Evolutionary conservation across 2,113 vertebrate genomes (phyloP).

Genomic region (Dicerorhinus sumatrensis): DNA sequence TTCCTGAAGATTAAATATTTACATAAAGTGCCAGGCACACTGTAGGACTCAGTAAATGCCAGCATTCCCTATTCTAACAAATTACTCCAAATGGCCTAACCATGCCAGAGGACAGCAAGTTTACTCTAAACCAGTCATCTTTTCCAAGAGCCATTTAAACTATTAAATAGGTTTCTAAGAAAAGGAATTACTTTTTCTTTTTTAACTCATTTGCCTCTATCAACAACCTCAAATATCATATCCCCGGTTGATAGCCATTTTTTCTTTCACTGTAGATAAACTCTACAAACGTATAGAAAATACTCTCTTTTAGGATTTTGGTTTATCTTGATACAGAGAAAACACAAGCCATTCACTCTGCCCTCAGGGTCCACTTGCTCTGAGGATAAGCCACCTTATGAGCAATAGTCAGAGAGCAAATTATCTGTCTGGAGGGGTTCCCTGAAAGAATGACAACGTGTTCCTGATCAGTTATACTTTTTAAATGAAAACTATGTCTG

Average conservation of each 20-base stretch:
- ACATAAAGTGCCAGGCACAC: neutral
- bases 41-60: neutral
- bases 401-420: neutral
- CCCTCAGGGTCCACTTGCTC: neutral
- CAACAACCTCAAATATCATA: neutral
- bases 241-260: neutral
- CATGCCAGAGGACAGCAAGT: neutral
- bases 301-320: neutral
- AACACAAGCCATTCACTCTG: neutral
- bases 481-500: neutral
- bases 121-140: neutral
- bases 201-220: neutral
- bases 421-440: neutral
- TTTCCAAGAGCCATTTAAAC: slow-evolving; percentile 1
- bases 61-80: neutral
- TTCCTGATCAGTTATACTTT: neutral
- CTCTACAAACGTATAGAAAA: neutral
- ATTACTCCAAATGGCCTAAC: neutral
- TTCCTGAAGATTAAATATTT: slow-evolving; percentile 15
- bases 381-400: neutral
- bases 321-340: neutral
- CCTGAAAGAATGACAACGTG: neutral
- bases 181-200: neutral
- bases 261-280: neutral
- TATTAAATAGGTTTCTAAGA: neutral